Percentiles rank a stretch among this genome's conserved stretches.
These are phyloP conservation scores for Philereme transversata DNA, from an alignment of 2,888 invertebrate genomes.

Conservation along the genomic window DNA sequence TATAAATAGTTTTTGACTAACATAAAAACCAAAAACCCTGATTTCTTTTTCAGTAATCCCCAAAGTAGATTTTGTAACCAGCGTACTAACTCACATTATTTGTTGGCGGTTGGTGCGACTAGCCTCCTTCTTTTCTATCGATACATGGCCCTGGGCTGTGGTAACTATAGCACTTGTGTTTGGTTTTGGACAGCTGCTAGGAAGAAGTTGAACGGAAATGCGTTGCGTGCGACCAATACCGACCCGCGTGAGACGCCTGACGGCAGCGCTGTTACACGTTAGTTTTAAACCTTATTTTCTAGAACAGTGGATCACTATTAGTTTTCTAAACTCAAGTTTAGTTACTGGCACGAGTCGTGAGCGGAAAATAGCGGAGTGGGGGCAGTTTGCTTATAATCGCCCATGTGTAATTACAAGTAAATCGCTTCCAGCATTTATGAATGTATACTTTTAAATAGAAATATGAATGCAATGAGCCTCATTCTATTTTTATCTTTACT, in stretches of 20 bases:
- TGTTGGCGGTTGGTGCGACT: constrained; percentile 58
- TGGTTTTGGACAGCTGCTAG: constrained; percentile 71
- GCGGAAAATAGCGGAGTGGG: no score
- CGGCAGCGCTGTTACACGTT: neutral
- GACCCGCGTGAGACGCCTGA: constrained; percentile 8
- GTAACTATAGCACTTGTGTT: constrained; percentile 66
- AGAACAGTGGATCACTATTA: no score
- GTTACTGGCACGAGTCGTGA: no score
- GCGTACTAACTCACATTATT: constrained; percentile 55
- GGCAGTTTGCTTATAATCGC: no score
- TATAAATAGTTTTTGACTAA: no score
- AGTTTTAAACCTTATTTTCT: neutral
- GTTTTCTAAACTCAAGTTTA: no score
- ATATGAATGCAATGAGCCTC: no score
- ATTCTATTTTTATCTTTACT: no score
- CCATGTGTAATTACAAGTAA: no score
- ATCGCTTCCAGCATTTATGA: no score
- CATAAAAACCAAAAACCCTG: neutral
- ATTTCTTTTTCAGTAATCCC: constrained; percentile 53
- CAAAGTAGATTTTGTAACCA: constrained; percentile 49
- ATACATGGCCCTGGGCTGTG: constrained; percentile 50
- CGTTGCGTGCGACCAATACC: constrained; percentile 32
- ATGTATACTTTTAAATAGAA: no score
- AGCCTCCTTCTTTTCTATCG: constrained; percentile 44
- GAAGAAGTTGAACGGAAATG: constrained; percentile 35